A percentile compares a stretch with the other conserved stretches of the same genome.
Evolutionary conservation across 2,797 vertebrate genomes (phyloP).

Genomic region (Cetoscarus ocellatus): DNA sequence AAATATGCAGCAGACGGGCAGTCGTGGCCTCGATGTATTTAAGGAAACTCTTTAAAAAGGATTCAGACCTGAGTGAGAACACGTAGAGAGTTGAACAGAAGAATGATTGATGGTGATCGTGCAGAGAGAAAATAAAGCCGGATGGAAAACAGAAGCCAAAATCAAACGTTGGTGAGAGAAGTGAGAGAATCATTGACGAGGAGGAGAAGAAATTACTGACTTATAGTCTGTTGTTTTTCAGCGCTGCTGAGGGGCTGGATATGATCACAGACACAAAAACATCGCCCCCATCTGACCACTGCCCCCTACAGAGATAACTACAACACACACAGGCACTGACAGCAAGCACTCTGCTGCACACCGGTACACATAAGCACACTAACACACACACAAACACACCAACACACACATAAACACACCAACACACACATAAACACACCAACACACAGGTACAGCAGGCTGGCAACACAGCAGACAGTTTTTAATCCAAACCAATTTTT

Average conservation of each 20-base stretch:
- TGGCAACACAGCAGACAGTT: no score
- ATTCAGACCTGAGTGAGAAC: not conserved
- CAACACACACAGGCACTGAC: not conserved
- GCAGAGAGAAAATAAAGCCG: not conserved
- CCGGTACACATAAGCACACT: no score
- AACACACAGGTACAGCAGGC: no score
- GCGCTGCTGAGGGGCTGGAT: not conserved
- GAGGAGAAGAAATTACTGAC: not conserved
- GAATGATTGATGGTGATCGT: no score
- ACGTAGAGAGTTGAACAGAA: no score
- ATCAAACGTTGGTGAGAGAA: not conserved
- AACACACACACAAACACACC: not conserved
- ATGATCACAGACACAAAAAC: not conserved
- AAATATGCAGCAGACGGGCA: slow-evolving; percentile 6
- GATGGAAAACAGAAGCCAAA: not conserved
- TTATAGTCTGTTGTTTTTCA: not conserved
- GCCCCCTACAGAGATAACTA: not conserved
- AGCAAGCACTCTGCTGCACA: no score
- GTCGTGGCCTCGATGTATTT: slow-evolving; percentile 45
- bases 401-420: not conserved
- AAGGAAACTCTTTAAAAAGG: slow-evolving; percentile 20
- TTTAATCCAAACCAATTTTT: no score
- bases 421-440: no score
- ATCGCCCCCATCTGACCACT: not conserved
- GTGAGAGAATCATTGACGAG: not conserved